Base-by-base conservation (phyloP, 2,797 vertebrate species). In the Orientallactaga sibirica region DNA sequence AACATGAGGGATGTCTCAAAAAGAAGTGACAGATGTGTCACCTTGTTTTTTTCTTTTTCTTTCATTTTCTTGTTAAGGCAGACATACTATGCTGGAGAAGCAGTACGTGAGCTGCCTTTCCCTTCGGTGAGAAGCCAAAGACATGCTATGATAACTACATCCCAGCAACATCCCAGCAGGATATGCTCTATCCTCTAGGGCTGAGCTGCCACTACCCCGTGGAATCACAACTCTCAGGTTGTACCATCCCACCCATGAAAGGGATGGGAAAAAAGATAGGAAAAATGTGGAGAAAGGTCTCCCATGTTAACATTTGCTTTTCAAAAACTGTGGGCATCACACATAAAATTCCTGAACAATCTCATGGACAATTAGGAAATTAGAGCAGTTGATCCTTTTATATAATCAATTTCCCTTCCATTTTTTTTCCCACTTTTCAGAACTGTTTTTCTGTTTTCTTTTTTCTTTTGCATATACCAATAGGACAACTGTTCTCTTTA, bases 21-120 rank as follows among this genome's bases (percentile, higher is more conserved):
- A 48, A 55, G 73, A 74, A 97, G 97, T 94, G 91, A 97, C 90
- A 94, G 86, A 25, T 68, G 1, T 37, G 58, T 95, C 94, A 94
- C 85, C 3, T 85, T 82, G 19, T 29, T 20, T 55, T 48, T 73
- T 33, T 41, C 24, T 15, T 18, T 20, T 48, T 52, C 64, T 25
- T 62, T 37, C 1, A 16, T 29, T 76, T 64, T 22, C 37, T 33
- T 78, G 80, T 74, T 19, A 92, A 93, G 48, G 22, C 52, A 80
- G 64, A 67, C n/a, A 4, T 33, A 58, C 52, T 74, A 37, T 62
- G 24, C 78, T 71, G 55, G 55, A 55, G 52, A 92, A n/a, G 29
- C 33, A 2, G 76, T 16, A 4, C 20, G 9, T 33, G 78, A 48
- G 82, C 33, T 43, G 7, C n/a, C 64, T 74, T 20, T 6, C 1